These are phyloP conservation scores for Scaptomyza flava DNA, from an alignment of 2,888 invertebrate species.

Conservation along the genomic window DNA sequence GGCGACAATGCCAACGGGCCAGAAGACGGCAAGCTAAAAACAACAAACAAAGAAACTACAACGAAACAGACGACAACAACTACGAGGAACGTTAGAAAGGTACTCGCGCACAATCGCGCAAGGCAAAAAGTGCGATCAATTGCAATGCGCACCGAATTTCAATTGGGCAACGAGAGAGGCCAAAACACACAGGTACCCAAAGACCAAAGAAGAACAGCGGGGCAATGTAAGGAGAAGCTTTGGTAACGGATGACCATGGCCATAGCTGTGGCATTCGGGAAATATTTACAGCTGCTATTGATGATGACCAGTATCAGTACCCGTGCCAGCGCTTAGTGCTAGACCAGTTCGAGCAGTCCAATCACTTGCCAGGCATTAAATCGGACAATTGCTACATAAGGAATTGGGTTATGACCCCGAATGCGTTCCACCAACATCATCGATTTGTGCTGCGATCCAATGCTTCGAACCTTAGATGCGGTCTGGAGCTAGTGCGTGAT, in stretches of 20 bases:
- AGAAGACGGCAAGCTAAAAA: slow-evolving; percentile 26
- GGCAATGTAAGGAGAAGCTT: slow-evolving; percentile 26
- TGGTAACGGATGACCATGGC: slow-evolving; percentile 57
- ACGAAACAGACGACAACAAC: slow-evolving; percentile 30
- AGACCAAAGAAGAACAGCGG: slow-evolving; percentile 10
- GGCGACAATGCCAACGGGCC: slow-evolving; percentile 71
- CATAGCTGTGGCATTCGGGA: slow-evolving; percentile 51
- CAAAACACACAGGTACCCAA: slow-evolving; percentile 10
- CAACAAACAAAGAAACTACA: slow-evolving; percentile 23
- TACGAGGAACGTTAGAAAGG: slow-evolving; percentile 66
- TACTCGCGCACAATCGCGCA: slow-evolving; percentile 58
- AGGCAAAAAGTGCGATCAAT: slow-evolving; percentile 76
- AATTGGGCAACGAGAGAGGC: slow-evolving; percentile 57
- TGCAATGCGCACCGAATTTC: slow-evolving; percentile 77
- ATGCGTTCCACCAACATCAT: slow-evolving; percentile 72
- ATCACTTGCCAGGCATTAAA: slow-evolving; percentile 28
- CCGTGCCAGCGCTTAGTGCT: slow-evolving; percentile 8
- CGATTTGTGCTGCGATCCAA: slow-evolving; percentile 8
- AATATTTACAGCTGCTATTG: slow-evolving; percentile 56
- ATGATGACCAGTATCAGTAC: slow-evolving; percentile 28
- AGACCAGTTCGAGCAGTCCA: slow-evolving; percentile 17
- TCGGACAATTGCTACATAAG: slow-evolving; percentile 52
- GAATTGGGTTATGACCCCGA: slow-evolving; percentile 82
- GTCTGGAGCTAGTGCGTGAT: slow-evolving; percentile 49
- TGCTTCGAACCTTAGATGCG: slow-evolving; percentile 16